Evolutionary conservation across 2,797 vertebrate genomes (phyloP).

Genomic region (Adrianichthys oophorus): DNA sequence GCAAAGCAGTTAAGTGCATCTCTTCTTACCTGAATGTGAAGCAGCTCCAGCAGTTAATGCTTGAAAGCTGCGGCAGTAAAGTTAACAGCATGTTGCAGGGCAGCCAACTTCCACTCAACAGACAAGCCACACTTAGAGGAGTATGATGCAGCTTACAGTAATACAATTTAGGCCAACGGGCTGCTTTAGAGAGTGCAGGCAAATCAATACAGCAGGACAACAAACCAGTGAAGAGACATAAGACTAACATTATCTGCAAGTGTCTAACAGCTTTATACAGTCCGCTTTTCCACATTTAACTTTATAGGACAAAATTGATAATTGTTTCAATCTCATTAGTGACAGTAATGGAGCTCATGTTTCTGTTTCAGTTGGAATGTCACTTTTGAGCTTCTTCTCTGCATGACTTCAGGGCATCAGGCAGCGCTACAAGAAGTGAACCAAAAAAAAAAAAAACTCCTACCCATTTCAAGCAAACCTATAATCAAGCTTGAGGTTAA

Average conservation of each 20-base stretch:
- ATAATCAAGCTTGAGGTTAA: slow-evolving; percentile 54
- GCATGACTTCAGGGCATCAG: slow-evolving; percentile 26
- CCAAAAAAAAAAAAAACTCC: slow-evolving; percentile 1
- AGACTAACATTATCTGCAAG: slow-evolving; percentile 21
- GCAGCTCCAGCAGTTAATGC: slow-evolving; percentile 12
- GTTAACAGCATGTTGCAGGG: slow-evolving; percentile 8
- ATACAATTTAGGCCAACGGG: slow-evolving; percentile 62
- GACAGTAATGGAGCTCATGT: slow-evolving; percentile 54
- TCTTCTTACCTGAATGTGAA: slow-evolving; percentile 34
- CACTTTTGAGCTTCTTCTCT: slow-evolving; percentile 36
- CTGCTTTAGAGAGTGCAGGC: slow-evolving; percentile 40
- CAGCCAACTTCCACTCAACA: slow-evolving; percentile 42
- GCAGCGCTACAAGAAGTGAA: slow-evolving; percentile 8
- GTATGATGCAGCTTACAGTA: slow-evolving; percentile 54
- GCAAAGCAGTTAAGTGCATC: neutral
- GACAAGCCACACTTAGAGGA: too few relatives aligned
- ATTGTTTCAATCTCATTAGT: slow-evolving; percentile 44
- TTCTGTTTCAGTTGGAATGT: slow-evolving; percentile 38
- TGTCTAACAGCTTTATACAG: slow-evolving; percentile 5
- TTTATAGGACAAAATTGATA: slow-evolving; percentile 47
- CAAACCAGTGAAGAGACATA: slow-evolving; percentile 23
- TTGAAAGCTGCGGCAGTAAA: slow-evolving; percentile 14
- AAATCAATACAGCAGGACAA: slow-evolving; percentile 51
- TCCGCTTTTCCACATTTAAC: slow-evolving; percentile 15
- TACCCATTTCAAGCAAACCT: slow-evolving; percentile 26